Evolutionary conservation across 2,113 vertebrate species (phyloP), one percentile per base, ranked within the genome.

Genomic region (Rhinolophus ferrumequinum): DNA sequence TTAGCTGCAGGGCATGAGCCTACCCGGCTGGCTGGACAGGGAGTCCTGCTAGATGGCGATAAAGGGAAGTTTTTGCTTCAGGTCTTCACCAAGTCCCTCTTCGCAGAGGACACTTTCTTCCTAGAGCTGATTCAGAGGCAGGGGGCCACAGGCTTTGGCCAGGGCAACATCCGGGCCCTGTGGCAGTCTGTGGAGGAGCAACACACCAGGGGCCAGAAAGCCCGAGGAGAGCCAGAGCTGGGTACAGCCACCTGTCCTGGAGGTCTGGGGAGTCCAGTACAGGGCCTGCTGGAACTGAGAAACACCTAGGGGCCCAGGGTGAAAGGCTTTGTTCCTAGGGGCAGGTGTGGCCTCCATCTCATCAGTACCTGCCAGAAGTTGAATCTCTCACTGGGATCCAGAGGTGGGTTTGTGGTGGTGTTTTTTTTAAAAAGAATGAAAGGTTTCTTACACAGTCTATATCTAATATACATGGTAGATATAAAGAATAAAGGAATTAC

Each of bases 121-220:
- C 98, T 99, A 80, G 99, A 99, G 98, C 98, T 99, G 84, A 99
- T 99, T 56, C 99, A 99, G 97, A 98, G 99, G 3, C 98, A 97
- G 56, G 99, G 99, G 26, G 99, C 99, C 0, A 98, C 88, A 0
- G 99, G 99, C 24, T 99, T 99, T 0, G 99, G 99, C 1, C 99
- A 99, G 56, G 99, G 99, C 84, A 99, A 99, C 94, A 99, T 99
- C 93, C 97, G 88, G 18, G 99, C 99, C 0, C 98, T 99, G 84
- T 99, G 99, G 99, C 98, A 97, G 96, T 99, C 99, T 0, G 98
- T 99, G 87, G 99, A 99, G 97, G 97, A 98, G 13, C 98, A 99
- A 88, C 99, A 99, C 98, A 98, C 96, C 98, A 96, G 85, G 90
- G 72, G 41, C 73, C 87, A 5, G 81, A 97, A 79, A 72, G 30